phyloP scores from a whole-genome alignment of 2,888 invertebrate species.

The Idaea straminata region DNA sequence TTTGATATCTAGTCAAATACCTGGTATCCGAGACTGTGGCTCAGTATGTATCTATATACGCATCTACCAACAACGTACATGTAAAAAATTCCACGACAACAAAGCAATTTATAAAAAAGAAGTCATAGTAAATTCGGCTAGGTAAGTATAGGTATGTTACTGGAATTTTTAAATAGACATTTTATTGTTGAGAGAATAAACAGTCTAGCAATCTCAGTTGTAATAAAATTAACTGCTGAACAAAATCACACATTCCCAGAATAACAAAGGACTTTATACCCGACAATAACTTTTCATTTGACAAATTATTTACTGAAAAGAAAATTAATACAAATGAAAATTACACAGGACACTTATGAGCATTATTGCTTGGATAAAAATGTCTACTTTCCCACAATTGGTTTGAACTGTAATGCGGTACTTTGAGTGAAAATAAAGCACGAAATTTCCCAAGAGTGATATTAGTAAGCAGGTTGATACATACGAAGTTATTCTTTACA shows the following conservation, averaged over 20 bases:
- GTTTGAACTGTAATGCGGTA: not conserved
- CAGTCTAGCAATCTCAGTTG: not conserved
- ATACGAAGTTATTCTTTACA: not conserved
- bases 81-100: not conserved
- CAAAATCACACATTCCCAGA: not conserved
- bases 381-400: not conserved
- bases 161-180: not conserved
- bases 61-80: not conserved
- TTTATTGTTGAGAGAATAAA: not conserved
- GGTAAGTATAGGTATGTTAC: not conserved
- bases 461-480: not conserved
- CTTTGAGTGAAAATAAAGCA: not conserved
- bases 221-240: not conserved
- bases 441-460: not conserved
- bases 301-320: not conserved
- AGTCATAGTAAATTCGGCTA: not conserved
- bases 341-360: not conserved
- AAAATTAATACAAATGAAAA: not conserved
- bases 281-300: not conserved
- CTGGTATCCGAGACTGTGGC: too few relatives aligned
- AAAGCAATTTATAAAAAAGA: not conserved
- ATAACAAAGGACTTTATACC: not conserved
- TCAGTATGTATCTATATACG: too few relatives aligned
- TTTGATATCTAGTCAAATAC: too few relatives aligned
- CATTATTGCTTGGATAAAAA: not conserved